Evolutionary conservation across 2,797 vertebrate species (phyloP).

Genomic region (Scomberomorus guttatus): DNA sequence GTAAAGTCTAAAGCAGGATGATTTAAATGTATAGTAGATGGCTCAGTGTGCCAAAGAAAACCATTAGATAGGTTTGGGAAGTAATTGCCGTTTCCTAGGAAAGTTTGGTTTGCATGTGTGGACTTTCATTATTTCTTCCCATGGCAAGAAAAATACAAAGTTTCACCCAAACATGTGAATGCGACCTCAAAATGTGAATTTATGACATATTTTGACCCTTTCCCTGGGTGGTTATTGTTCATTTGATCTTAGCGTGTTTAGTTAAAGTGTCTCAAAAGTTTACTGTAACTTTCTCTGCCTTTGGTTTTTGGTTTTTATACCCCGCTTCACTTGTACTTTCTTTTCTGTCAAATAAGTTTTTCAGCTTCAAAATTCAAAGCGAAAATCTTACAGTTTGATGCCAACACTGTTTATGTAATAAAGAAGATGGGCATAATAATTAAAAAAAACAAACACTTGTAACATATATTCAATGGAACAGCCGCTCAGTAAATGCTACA

Average conservation of each 20-base stretch:
- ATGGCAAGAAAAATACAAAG: not conserved
- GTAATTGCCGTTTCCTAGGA: not conserved
- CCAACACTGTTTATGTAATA: not conserved
- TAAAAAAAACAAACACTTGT: no score
- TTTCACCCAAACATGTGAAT: conserved; percentile 41
- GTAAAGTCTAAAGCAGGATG: conserved; percentile 40
- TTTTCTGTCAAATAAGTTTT: conserved; percentile 7
- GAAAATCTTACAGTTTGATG: not conserved
- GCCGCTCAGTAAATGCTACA: no score
- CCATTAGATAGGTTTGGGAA: conserved; percentile 47
- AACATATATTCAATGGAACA: no score
- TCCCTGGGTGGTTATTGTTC: conserved; percentile 30
- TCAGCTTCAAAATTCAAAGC: conserved; percentile 11
- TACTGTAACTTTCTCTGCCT: conserved; percentile 26
- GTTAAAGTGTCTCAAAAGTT: conserved; percentile 48
- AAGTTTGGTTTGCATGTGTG: conserved; percentile 39
- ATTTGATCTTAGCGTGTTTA: conserved; percentile 49
- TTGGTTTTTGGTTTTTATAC: conserved; percentile 47
- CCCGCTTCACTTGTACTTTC: conserved; percentile 1
- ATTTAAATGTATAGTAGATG: conserved; percentile 43
- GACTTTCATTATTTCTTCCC: conserved; percentile 29
- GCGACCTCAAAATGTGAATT: conserved; percentile 44
- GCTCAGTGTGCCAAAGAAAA: conserved; percentile 42
- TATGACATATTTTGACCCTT: conserved; percentile 4
- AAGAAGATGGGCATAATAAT: no score